Conservation (phyloP, 2,113 vertebrate genomes). For the Paracanthobrama guichenoti region DNA sequence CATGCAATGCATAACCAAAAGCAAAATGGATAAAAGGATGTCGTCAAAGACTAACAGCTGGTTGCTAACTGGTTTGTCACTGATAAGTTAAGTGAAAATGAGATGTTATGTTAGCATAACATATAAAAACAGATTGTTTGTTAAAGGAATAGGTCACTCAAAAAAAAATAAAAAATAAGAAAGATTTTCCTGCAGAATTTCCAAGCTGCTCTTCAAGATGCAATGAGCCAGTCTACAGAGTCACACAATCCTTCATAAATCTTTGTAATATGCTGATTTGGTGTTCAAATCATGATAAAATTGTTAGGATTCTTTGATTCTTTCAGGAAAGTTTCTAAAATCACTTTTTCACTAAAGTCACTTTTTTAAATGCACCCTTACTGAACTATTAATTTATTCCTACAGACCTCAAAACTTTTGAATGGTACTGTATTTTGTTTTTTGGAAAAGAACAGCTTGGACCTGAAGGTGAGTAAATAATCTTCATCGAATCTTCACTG, state of each 20-base stretch:
- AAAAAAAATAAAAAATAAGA: background rate
- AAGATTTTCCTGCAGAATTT: background rate
- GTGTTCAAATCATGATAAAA: background rate
- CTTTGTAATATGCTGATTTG: background rate
- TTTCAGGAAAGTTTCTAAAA: background rate
- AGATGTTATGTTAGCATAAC: background rate
- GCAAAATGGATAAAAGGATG: conserved; percentile 7
- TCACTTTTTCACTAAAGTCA: too few relatives aligned
- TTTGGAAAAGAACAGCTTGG: background rate
- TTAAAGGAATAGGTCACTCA: background rate
- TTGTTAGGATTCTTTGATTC: background rate
- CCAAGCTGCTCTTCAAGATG: background rate
- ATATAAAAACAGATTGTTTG: background rate
- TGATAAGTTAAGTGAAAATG: background rate
- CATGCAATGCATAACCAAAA: conserved; percentile 37
- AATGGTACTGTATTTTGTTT: background rate
- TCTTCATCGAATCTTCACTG: background rate
- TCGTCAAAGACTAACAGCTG: background rate
- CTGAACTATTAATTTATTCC: background rate
- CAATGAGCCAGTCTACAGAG: background rate
- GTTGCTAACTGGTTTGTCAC: background rate
- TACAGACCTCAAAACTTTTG: background rate
- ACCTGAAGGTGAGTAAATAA: background rate
- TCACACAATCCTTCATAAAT: background rate
- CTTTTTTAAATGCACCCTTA: background rate